Base-by-base conservation (phyloP, 2,888 invertebrate species). In the Amblyjoppa fuscipennis region DNA sequence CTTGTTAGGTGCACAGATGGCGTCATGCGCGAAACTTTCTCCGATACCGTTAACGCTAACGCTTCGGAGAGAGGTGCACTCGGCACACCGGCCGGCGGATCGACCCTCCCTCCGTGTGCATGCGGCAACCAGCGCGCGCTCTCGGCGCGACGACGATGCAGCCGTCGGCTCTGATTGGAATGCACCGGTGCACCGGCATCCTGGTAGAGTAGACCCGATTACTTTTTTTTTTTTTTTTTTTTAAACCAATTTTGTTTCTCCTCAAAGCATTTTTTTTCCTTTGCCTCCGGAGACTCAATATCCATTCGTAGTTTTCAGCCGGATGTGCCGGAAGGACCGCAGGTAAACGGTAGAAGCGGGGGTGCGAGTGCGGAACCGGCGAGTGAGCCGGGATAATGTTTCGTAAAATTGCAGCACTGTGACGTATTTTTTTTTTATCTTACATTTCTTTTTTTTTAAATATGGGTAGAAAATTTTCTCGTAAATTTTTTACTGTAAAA, bases 21-120 rank as follows among this genome's bases (percentile, higher is more conserved):
- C 85, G 82, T 85, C 79, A 85, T 85, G 79, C 82, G 82, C 82
- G 80, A 83, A 85, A 85, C 85, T 85, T 85, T 85, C 85, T 83
- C 85, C 85, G 82, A 85, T 85, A 85, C 85, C 85, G 85, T 85
- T 85, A 85, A 80, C 85, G 85, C 82, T 53, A 68, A 83, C 80
- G 68, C 71, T 71, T 56, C 61, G 61, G 68, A 83, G 81, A 81
- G 81, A 84, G 53, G 84, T 73, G 59, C 41, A 20, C 41, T 41
- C 59, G 25, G 74, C 38, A 68, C 66, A 80, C 85, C 85, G 85
- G 82, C 85, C 85, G 85, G 85, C 79, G 56, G 81, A 34, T 49
- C 76, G 59, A 38, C 61, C 75, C 28, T 28, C 45, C 45, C 25
- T 7, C 45, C 61, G 31, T 13, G 61, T 31, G 28, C 61, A 49